phyloP scores from a whole-genome alignment of 2,888 invertebrate genomes.

The Dimorphilus gyrociliatus region DNA sequence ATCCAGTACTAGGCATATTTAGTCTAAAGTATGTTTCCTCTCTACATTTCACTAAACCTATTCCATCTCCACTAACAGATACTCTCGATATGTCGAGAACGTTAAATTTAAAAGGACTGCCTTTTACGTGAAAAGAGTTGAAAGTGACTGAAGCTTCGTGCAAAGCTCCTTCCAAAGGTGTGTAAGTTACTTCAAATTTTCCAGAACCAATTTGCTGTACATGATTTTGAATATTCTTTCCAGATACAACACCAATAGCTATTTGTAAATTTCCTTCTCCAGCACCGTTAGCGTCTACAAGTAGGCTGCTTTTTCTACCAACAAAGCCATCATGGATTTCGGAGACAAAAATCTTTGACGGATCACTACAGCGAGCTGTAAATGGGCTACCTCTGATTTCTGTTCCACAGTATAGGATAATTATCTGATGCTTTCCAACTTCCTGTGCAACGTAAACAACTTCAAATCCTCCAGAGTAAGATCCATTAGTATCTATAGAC shows the following conservation, averaged over 20 bases:
- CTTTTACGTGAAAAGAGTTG: conserved; percentile 42
- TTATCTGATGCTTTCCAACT: conserved; percentile 22
- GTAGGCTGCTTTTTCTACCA: conserved; percentile 64
- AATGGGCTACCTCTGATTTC: conserved; percentile 35
- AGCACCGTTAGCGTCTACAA: conserved; percentile 76
- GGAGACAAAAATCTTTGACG: conserved; percentile 78
- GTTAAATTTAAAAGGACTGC: conserved; percentile 24
- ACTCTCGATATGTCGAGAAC: conserved; percentile 41
- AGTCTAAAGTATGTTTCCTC: conserved; percentile 67
- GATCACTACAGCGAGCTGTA: conserved; percentile 48
- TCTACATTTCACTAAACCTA: conserved; percentile 69
- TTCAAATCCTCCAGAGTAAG: too few species aligned
- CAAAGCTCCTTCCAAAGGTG: conserved; percentile 79
- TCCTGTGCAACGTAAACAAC: too few species aligned
- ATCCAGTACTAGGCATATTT: conserved; percentile 52
- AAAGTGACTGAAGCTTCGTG: conserved; percentile 78
- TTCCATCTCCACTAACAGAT: conserved; percentile 69
- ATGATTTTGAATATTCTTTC: conserved; percentile 11
- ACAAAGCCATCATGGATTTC: conserved; percentile 69
- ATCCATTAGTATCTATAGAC: too few species aligned
- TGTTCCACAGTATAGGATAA: conserved; percentile 16
- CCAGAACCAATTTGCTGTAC: conserved; percentile 62
- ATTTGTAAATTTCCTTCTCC: conserved; percentile 88
- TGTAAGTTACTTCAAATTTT: conserved; percentile 73
- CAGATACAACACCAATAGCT: conserved; percentile 52